Conservation (phyloP, 1,140 invertebrate genomes). For the Conus betulinus region DNA sequence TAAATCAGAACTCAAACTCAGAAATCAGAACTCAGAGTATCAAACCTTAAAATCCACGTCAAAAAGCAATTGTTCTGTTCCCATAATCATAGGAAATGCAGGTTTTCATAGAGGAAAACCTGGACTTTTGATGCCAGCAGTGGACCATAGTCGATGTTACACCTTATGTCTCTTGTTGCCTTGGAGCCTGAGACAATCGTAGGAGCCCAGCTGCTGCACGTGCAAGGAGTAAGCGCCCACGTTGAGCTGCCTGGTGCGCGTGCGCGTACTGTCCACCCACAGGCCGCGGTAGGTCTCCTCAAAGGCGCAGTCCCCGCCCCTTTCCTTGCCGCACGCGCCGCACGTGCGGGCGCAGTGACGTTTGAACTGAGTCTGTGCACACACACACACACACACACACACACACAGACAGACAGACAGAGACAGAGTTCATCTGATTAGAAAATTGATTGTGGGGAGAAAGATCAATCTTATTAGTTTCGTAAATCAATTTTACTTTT, state of each 20-base stretch:
- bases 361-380: slow-evolving; percentile 30
- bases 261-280: slow-evolving; percentile 50
- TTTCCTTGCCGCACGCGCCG: slow-evolving; percentile 45
- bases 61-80: no score
- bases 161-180: not conserved
- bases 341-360: slow-evolving; percentile 58
- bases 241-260: slow-evolving; percentile 8
- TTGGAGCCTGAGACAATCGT: slow-evolving; percentile 35
- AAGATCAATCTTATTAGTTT: no score
- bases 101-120: no score
- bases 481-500: no score
- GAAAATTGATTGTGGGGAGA: no score
- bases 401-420: not conserved
- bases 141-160: no score
- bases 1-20: no score
- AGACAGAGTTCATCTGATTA: no score
- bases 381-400: not conserved
- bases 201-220: not conserved
- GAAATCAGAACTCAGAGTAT: no score
- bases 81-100: no score
- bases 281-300: slow-evolving; percentile 53
- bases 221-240: slow-evolving; percentile 42
- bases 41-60: no score
- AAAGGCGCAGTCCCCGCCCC: slow-evolving; percentile 54
- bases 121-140: no score